phyloP scores from a whole-genome alignment of 2,888 invertebrate genomes.

The Zygogramma bicolorata region DNA sequence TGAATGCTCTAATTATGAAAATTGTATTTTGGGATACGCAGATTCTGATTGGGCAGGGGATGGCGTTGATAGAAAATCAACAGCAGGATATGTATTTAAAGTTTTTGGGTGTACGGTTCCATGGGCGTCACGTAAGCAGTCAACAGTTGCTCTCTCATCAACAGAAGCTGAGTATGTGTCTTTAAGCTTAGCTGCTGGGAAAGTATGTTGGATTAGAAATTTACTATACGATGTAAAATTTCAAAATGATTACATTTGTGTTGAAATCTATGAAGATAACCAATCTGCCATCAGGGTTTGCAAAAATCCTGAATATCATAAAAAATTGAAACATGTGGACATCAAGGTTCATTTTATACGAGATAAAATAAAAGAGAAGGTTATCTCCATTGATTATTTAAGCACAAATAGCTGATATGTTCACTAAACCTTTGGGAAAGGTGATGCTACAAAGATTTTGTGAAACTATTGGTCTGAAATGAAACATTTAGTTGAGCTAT shows the following conservation, averaged over 20 bases:
- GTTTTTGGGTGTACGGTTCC: conserved; percentile 49
- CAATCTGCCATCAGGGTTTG: conserved; percentile 34
- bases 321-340: conserved; percentile 35
- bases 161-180: conserved; percentile 55
- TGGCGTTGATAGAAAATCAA: conserved; percentile 24
- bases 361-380: conserved; percentile 31
- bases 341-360: conserved; percentile 35
- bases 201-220: conserved; percentile 51
- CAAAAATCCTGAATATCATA: conserved; percentile 39
- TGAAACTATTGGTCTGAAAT: no score
- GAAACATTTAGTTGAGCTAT: no score
- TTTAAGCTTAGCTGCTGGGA: conserved; percentile 44
- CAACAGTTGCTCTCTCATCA: conserved; percentile 29
- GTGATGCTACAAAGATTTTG: no score
- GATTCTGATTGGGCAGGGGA: conserved; percentile 34
- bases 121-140: conserved; percentile 55
- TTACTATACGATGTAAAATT: conserved; percentile 33
- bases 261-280: conserved; percentile 32
- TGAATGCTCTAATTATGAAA: conserved; percentile 10
- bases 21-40: conserved; percentile 12
- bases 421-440: conserved; percentile 29
- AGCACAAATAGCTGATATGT: conserved; percentile 30
- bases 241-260: conserved; percentile 25
- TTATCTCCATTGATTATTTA: conserved; percentile 25
- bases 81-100: conserved; percentile 50